Evolutionary conservation across 2,888 invertebrate genomes (phyloP), one percentile per base, ranked within the genome.

Genomic region (Meganola albula): DNA sequence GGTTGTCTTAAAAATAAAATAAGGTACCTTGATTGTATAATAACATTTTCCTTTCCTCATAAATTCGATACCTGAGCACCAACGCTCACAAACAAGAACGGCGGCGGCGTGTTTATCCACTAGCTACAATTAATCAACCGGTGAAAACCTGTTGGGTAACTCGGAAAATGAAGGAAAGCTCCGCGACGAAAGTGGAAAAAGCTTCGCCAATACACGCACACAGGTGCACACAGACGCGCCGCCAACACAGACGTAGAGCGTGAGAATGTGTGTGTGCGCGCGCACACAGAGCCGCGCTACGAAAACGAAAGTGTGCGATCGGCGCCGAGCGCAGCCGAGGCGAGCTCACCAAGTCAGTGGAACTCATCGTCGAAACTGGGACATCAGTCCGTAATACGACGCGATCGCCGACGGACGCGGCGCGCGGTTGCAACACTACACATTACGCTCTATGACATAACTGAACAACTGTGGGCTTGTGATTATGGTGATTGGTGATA

Each of bases 361-460:
- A 85, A 85, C 84, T 86, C 82, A 74, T 72, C 79, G 80, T 63
- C 73, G 82, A 87, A 89, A 88, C 88, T 90, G 89, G 88, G 89
- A 88, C 89, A 89, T 88, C 89, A 88, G 89, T 89, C 82, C 77
- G 87, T 80, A 78, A 74, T 68, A 70, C 75, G 78, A 79, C 76
- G 85, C 84, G 80, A 78, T 59, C 69, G 74, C 68, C 65, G 73
- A 63, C 73, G 80, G 84, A 83, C 82, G 79, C 64, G 72, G 65
- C 68, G 62, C 64, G 64, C 73, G 60, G 39, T 45, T 43, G 48
- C 56, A 42, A 60, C 68, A 60, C 60, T 42, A 57, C 60, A 65
- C 62, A 66, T 76, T 74, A 73, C 80, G 79, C 73, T 69, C 60
- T 70, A 71, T 82, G 82, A 83, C 83, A 83, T 80, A 82, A 83